Percentiles rank a stretch among this genome's conserved stretches.
Evolutionary conservation across 2,113 vertebrate species (phyloP).

Genomic region (Nerophis lumbriciformis): DNA sequence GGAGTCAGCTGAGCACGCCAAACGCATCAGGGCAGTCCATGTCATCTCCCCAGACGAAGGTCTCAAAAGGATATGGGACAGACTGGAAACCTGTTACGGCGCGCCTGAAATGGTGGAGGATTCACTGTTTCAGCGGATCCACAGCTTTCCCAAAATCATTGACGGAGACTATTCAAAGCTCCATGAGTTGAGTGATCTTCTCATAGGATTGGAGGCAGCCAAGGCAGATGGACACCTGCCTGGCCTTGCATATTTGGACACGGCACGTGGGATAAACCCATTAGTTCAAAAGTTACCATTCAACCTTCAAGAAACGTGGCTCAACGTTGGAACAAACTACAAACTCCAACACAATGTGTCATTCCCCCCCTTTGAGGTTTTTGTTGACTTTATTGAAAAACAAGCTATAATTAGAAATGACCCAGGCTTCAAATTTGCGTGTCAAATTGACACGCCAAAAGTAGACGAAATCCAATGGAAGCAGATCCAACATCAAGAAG

Average conservation of each 20-base stretch:
- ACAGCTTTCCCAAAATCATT: not conserved
- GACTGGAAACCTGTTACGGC: not conserved
- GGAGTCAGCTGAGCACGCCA: conserved; percentile 2
- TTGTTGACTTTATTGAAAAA: conserved; percentile 4
- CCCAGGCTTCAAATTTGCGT: not conserved
- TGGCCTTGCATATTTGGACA: conserved; percentile 2
- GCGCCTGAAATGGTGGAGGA: not conserved
- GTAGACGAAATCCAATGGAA: not conserved
- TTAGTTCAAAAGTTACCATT: conserved; percentile 4
- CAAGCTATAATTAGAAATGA: conserved; percentile 2
- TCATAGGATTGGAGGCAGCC: not conserved
- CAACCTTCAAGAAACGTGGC: conserved; percentile 1
- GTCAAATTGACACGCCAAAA: not conserved
- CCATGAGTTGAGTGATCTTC: too few species aligned
- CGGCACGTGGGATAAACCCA: not conserved
- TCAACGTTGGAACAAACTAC: not conserved
- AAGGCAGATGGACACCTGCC: not conserved
- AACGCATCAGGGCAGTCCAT: conserved; percentile 6
- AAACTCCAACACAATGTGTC: not conserved
- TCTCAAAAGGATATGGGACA: conserved; percentile 2
- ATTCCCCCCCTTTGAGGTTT: conserved; percentile 12
- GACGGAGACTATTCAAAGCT: conserved; percentile 3
- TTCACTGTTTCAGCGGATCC: not conserved
- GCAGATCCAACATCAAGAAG: not conserved
- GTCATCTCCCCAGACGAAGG: conserved; percentile 3